Conservation (phyloP, 2,888 invertebrate genomes). For the Megastigmus dorsalis region DNA sequence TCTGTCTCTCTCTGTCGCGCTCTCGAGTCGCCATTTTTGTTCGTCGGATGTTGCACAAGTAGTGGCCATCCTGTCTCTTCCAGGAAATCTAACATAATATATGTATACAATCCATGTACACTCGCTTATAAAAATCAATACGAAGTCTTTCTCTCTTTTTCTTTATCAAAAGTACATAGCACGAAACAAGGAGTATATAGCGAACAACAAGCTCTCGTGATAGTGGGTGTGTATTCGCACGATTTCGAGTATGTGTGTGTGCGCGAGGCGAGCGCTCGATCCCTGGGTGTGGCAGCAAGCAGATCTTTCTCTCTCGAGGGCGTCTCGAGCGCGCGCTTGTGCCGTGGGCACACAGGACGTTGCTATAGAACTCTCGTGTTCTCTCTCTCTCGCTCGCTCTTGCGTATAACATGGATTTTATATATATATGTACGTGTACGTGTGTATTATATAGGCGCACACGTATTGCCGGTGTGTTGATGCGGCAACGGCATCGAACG, state of each 20-base stretch:
- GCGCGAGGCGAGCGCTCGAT: slow-evolving; percentile 7
- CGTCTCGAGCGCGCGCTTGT: neutral
- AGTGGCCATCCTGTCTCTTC: no score
- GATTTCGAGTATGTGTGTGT: neutral
- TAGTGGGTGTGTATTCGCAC: neutral
- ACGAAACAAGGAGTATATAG: neutral
- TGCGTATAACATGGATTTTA: no score
- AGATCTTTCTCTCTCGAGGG: slow-evolving; percentile 37
- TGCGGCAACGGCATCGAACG: slow-evolving; percentile 71
- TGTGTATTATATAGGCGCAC: neutral
- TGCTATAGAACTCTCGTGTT: no score
- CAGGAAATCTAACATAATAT: neutral
- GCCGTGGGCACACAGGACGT: slow-evolving; percentile 13
- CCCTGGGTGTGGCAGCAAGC: slow-evolving; percentile 45
- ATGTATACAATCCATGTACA: neutral
- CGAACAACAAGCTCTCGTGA: neutral
- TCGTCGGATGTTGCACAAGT: neutral
- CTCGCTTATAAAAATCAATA: no score
- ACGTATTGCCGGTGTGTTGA: slow-evolving; percentile 57
- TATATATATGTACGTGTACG: neutral
- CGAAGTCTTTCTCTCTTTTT: no score
- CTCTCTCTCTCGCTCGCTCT: no score
- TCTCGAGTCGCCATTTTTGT: slow-evolving; percentile 8
- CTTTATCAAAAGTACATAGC: no score
- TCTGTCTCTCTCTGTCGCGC: neutral